A percentile compares a stretch with the other conserved stretches of the same genome.
These are phyloP conservation scores for Coregonus suidteri DNA, from an alignment of 2,797 vertebrate species.

Conservation along the genomic window DNA sequence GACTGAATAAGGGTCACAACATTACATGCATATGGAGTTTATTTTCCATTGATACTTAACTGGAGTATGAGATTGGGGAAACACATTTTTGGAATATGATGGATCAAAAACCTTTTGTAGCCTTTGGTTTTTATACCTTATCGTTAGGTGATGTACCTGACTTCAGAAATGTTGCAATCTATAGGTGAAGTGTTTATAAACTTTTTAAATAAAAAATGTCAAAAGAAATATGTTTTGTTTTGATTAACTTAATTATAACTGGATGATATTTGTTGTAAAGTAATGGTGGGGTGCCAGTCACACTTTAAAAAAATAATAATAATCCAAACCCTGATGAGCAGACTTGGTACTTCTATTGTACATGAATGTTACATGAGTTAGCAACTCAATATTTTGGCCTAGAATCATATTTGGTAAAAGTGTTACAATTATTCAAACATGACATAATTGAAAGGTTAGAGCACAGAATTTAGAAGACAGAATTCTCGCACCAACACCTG, in stretches of 20 bases:
- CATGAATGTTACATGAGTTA: background rate
- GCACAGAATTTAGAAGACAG: background rate
- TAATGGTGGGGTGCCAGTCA: background rate
- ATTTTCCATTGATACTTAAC: conserved; percentile 11
- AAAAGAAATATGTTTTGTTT: background rate
- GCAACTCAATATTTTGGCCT: background rate
- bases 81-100: conserved; percentile 2
- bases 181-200: background rate
- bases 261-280: background rate
- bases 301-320: background rate
- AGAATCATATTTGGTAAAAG: background rate
- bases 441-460: background rate
- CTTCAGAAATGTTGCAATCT: conserved; percentile 1
- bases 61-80: conserved; percentile 5
- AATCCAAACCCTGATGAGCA: background rate
- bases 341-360: background rate
- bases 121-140: conserved; percentile 10
- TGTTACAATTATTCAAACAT: background rate
- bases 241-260: background rate
- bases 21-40: background rate
- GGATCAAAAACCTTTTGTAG: background rate
- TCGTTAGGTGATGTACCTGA: background rate
- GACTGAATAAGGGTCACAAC: background rate
- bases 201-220: conserved; percentile 3
- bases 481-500: background rate